Evolutionary conservation across 92 coral and sea anemone species (phyloP), one percentile per base, ranked within the genome.

Genomic region (Epizoanthus scotinus): DNA sequence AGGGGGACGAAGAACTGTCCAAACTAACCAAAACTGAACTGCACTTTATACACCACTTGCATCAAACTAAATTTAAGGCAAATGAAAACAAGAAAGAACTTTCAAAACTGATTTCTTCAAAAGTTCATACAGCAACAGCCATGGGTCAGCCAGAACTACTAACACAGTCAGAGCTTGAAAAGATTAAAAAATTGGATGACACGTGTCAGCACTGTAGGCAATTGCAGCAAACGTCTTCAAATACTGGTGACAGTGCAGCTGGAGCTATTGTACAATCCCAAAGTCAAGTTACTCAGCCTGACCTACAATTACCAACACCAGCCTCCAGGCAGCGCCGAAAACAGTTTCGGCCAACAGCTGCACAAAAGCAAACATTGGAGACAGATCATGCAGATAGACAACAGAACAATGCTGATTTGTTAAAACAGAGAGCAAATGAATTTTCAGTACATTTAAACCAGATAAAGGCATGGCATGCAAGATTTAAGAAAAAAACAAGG

Each of bases 361-460:
- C 21, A n/a, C 89, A 85, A 56, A 25, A 13, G 70, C 13, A n/a
- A 17, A 57, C 50, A n/a, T 63, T n/a, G 40, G 27, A 29, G 61
- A 78, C 8, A 58, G 89, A 78, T 36, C 58, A 79, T 70, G 42
- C 36, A 69, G 60, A 42, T 62, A 73, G 81, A 15, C 65, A 28
- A 38, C 67, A 82, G 31, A 58, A 52, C 18, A 78, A 78, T 49
- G 22, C 79, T 17, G 63, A 68, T 50, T 54, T 42, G n/a, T 13
- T 63, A 31, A 63, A 25, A 63, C 77, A 61, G 47, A 85, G 85
- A 61, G 84, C 89, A 67, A 26, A 27, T 59, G 84, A 85, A 68
- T 85, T 85, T 78, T 78, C 64, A 58, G 85, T 78, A 36, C 57
- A 78, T 40, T 25, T 79, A 22, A 12, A 73, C 42, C 85, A 85